phyloP scores from a whole-genome alignment of 2,797 vertebrate species.

The Choloepus didactylus region DNA sequence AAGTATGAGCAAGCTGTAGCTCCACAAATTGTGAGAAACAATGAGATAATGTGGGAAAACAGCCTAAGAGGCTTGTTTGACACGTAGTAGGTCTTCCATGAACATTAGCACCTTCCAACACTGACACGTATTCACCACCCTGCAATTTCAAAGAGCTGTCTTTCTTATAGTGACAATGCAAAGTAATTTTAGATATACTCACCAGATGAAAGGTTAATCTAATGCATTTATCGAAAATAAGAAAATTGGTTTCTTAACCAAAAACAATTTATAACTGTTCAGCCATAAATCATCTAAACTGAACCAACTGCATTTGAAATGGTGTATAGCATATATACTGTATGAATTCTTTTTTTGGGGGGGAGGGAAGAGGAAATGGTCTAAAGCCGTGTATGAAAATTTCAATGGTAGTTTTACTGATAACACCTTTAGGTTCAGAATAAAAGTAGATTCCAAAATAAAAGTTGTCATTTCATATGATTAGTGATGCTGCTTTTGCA shows the following conservation, averaged over 20 bases:
- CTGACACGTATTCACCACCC: not conserved
- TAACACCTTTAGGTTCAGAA: not conserved
- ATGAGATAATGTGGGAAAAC: not conserved
- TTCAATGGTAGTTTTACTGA: not conserved
- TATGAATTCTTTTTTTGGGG: not conserved
- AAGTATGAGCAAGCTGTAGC: not conserved
- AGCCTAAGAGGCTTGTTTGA: not conserved
- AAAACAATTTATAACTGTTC: not conserved
- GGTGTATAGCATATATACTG: not conserved
- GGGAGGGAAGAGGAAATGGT: not conserved
- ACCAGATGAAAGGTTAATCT: not conserved
- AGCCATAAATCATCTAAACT: not conserved
- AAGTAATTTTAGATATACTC: not conserved
- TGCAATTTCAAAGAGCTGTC: not conserved
- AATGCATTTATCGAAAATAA: not conserved
- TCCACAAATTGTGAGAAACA: not conserved
- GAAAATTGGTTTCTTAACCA: conserved; percentile 1
- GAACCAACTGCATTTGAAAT: conserved; percentile 24
- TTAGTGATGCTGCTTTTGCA: not conserved
- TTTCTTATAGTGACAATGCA: not conserved
- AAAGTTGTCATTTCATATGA: conserved; percentile 12
- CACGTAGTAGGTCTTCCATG: not conserved
- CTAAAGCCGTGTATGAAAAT: not conserved
- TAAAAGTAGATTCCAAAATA: conserved; percentile 60
- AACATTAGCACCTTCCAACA: not conserved